Conservation (phyloP, 2,113 vertebrate species). For the Dasypus novemcinctus region DNA sequence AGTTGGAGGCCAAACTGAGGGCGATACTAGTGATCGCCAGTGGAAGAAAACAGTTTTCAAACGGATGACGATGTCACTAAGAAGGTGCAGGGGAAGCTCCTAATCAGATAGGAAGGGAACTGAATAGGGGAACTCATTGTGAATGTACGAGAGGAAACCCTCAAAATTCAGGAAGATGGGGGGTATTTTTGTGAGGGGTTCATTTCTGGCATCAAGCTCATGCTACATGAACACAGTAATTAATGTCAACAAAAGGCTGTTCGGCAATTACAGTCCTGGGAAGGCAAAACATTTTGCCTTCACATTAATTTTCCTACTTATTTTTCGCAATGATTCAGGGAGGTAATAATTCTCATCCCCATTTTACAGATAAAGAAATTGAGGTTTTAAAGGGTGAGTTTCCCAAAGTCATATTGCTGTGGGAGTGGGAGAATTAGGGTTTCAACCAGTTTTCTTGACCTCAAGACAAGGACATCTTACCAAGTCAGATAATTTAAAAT, state of each 20-base stretch:
- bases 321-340: neutral
- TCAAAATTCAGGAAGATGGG: neutral
- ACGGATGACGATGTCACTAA: neutral
- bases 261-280: neutral
- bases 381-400: neutral
- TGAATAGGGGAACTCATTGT: neutral
- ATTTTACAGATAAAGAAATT: neutral
- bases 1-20: constrained; percentile 26
- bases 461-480: neutral
- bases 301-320: neutral
- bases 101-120: neutral
- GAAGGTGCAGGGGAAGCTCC: neutral
- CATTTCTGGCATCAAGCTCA: neutral
- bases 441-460: constrained; percentile 8
- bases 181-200: neutral
- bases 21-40: neutral
- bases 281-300: neutral
- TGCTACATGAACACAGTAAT: neutral
- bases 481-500: constrained; percentile 1
- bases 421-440: neutral
- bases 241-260: neutral
- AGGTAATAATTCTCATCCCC: neutral
- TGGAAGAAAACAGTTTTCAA: constrained; percentile 16
- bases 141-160: neutral
- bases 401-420: neutral